phyloP scores from a whole-genome alignment of 2,888 invertebrate genomes.

The Thera britannica region DNA sequence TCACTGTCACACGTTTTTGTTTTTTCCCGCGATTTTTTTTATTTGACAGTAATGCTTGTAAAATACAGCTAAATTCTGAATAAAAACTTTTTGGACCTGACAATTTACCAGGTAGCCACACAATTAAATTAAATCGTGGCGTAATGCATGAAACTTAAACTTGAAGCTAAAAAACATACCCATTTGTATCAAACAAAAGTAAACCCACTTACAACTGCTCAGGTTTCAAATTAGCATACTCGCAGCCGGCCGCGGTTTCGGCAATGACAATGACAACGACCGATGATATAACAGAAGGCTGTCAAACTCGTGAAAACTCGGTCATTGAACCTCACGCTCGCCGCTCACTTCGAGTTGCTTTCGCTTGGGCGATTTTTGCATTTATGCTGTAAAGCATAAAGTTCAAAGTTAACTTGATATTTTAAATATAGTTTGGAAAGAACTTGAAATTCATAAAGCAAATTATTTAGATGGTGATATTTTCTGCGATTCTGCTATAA shows the following conservation, averaged over 20 bases:
- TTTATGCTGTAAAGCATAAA: slow-evolving; percentile 65
- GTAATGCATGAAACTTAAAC: slow-evolving; percentile 45
- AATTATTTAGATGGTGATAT: slow-evolving; percentile 49
- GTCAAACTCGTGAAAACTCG: slow-evolving; percentile 85
- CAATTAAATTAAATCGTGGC: slow-evolving; percentile 14
- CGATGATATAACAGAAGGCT: slow-evolving; percentile 84
- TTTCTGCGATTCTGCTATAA: slow-evolving; percentile 21
- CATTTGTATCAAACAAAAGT: slow-evolving; percentile 58
- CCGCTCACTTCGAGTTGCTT: slow-evolving; percentile 64
- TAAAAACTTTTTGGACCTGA: no score
- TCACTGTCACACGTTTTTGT: no score
- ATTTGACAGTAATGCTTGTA: no score
- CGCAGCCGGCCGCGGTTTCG: slow-evolving; percentile 66
- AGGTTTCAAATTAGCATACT: slow-evolving; percentile 70
- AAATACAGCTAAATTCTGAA: no score
- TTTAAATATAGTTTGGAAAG: slow-evolving; percentile 57
- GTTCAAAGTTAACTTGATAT: slow-evolving; percentile 58
- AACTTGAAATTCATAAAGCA: slow-evolving; percentile 61
- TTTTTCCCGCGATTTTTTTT: no score
- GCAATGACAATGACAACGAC: slow-evolving; percentile 84
- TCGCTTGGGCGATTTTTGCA: slow-evolving; percentile 75
- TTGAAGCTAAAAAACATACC: slow-evolving; percentile 46
- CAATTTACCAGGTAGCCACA: slow-evolving; percentile 12
- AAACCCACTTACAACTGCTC: slow-evolving; percentile 55
- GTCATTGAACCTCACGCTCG: slow-evolving; percentile 81